Evolutionary conservation across 2,797 vertebrate genomes (phyloP).

Genomic region (Chelmon rostratus): DNA sequence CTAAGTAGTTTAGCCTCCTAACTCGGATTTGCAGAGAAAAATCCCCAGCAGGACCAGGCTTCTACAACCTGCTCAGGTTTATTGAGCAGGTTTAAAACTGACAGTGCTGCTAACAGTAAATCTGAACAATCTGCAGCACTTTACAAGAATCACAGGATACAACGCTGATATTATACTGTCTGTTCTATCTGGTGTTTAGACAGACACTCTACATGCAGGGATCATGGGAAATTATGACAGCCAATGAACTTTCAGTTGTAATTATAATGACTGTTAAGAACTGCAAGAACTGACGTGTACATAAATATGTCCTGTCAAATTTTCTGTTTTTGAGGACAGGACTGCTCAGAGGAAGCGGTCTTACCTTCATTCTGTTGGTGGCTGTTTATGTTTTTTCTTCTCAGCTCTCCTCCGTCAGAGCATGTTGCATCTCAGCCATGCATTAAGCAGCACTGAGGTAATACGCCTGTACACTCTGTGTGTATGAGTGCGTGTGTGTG

Average conservation of each 20-base stretch:
- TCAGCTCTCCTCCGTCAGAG: slow-evolving; percentile 30
- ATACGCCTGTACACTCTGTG: slow-evolving; percentile 35
- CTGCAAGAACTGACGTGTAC: not conserved
- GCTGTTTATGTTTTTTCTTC: not conserved
- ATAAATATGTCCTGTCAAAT: not conserved
- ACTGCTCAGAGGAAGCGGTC: not conserved
- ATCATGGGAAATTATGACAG: not conserved
- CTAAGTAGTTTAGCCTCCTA: slow-evolving; percentile 43
- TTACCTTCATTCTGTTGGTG: slow-evolving; percentile 61
- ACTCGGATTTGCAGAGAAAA: slow-evolving; percentile 66
- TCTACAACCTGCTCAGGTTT: slow-evolving; percentile 28
- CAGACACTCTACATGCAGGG: not conserved
- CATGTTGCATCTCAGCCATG: slow-evolving; percentile 41
- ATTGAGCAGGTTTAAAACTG: not conserved
- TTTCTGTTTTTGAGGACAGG: not conserved
- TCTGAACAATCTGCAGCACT: not conserved
- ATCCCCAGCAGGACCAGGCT: slow-evolving; percentile 54
- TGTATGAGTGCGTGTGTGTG: slow-evolving; percentile 24
- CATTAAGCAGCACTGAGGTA: slow-evolving; percentile 52
- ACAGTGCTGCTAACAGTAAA: not conserved
- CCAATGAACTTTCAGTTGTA: not conserved
- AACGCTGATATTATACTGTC: not conserved
- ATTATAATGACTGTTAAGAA: not conserved
- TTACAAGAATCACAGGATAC: not conserved
- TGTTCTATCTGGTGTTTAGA: not conserved